Evolutionary conservation across 1,140 invertebrate species (phyloP).

Genomic region (Trichonephila clavata): DNA sequence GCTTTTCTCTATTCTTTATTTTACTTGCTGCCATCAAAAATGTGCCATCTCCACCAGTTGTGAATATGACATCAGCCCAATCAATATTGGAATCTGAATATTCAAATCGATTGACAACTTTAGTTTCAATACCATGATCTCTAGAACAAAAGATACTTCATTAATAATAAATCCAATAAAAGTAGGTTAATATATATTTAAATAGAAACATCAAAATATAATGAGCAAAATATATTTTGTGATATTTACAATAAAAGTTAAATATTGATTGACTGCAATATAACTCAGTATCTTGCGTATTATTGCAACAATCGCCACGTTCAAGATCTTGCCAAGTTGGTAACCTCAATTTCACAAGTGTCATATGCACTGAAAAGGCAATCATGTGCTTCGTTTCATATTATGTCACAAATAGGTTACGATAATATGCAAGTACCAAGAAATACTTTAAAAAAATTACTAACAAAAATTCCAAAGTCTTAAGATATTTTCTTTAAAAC

Average conservation of each 20-base stretch:
- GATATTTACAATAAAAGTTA: neutral
- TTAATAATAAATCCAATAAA: neutral
- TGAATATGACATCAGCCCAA: slow-evolving; percentile 97
- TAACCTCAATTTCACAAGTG: too few relatives aligned
- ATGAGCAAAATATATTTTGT: neutral
- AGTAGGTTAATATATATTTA: neutral
- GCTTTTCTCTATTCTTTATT: slow-evolving; percentile 88
- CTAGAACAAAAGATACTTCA: slow-evolving; percentile 25
- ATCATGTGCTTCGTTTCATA: too few relatives aligned
- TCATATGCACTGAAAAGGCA: too few relatives aligned
- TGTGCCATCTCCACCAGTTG: slow-evolving; percentile 98
- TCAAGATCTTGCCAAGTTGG: too few relatives aligned
- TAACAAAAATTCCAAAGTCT: too few relatives aligned
- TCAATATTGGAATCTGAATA: slow-evolving; percentile 87
- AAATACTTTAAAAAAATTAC: too few relatives aligned
- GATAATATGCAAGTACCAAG: too few relatives aligned
- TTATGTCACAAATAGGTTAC: too few relatives aligned
- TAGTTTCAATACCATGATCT: slow-evolving; percentile 87
- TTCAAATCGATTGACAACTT: slow-evolving; percentile 89
- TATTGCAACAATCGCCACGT: too few relatives aligned
- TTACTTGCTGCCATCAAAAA: slow-evolving; percentile 96
- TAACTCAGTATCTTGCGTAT: too few relatives aligned
- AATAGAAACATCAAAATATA: neutral
- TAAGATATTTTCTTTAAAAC: too few relatives aligned
- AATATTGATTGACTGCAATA: too few relatives aligned